Percentiles rank a stretch among this genome's conserved stretches.
phyloP scores from a whole-genome alignment of 2,888 invertebrate species.

The Ethmia dodecea region DNA sequence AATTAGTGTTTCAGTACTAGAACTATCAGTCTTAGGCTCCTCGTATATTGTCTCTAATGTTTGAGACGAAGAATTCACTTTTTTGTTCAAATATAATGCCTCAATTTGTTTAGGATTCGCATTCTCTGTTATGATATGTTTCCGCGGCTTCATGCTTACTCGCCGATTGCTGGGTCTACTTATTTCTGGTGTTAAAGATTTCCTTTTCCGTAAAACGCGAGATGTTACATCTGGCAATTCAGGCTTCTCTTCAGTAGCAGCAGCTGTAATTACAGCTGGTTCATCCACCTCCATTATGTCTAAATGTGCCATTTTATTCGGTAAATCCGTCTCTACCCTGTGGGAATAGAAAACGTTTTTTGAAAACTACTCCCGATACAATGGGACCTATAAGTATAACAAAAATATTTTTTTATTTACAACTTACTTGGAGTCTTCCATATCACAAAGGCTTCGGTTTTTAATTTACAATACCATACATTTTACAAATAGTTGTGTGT shows the following conservation, averaged over 20 bases:
- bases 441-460: too few relatives aligned
- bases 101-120: constrained; percentile 65
- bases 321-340: constrained; percentile 59
- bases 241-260: constrained; percentile 24
- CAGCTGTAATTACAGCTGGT: constrained; percentile 9
- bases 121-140: constrained; percentile 52
- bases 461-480: too few relatives aligned
- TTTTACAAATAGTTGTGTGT: too few relatives aligned
- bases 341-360: too few relatives aligned
- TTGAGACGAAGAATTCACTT: constrained; percentile 67
- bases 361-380: too few relatives aligned
- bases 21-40: constrained; percentile 70
- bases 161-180: constrained; percentile 60
- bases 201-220: constrained; percentile 58
- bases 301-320: constrained; percentile 65
- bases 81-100: constrained; percentile 77
- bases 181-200: constrained; percentile 47
- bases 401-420: background rate
- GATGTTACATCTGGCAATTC: constrained; percentile 33
- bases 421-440: constrained; percentile 43
- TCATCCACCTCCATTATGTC: constrained; percentile 64
- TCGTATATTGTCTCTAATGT: constrained; percentile 81
- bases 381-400: constrained; percentile 11
- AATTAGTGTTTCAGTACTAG: constrained; percentile 58
- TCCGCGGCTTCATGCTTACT: constrained; percentile 67